Base-by-base conservation (phyloP, 2,888 invertebrate genomes). In the Meliscaeva auricollis region DNA sequence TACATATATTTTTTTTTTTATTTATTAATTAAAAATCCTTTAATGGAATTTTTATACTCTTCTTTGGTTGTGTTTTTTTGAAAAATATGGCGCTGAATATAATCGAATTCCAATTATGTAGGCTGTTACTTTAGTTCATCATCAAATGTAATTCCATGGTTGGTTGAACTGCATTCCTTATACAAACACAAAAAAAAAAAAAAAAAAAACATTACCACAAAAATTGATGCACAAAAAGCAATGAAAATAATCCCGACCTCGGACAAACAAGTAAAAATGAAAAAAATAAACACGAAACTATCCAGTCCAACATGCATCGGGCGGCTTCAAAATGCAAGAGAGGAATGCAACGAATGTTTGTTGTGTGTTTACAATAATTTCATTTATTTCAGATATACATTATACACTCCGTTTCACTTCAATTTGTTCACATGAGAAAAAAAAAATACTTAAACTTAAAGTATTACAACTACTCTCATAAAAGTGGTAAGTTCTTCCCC, bases 31-130 rank as follows among this genome's bases (percentile, higher is more conserved):
- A 74, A 66, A 64, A 56, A 83, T 83, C 56, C 69, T 56, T 58
- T 58, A 54, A 64, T 58, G 48, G 66, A 72, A 72, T 70, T 74
- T 20, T 17, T 17, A 11, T 75, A n/a, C 46, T 44, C 32, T 9
- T 26, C 35, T 20, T 4, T 38, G 38, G 38, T 11, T 38, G 3
- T 38, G 38, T 38, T 38, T 9, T 11, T 38, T n/a, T n/a, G n/a
- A 9, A 9, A 9, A 9, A 38, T 11, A 3, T 26, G 26, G 26
- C 46, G 30, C 56, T 48, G 66, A 60, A 50, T 52, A 76, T 81
- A 84, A 79, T 79, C 79, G 70, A 79, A 84, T 74, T 66, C n/a
- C 79, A 84, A 84, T 79, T 77, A 58, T 79, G 20, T 44, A 32
- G 38, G 17, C 11, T 54, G 70, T 20, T 35, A 11, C 60, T 69